phyloP scores from a whole-genome alignment of 2,797 vertebrate genomes.

The Micropoecilia bifurca region DNA sequence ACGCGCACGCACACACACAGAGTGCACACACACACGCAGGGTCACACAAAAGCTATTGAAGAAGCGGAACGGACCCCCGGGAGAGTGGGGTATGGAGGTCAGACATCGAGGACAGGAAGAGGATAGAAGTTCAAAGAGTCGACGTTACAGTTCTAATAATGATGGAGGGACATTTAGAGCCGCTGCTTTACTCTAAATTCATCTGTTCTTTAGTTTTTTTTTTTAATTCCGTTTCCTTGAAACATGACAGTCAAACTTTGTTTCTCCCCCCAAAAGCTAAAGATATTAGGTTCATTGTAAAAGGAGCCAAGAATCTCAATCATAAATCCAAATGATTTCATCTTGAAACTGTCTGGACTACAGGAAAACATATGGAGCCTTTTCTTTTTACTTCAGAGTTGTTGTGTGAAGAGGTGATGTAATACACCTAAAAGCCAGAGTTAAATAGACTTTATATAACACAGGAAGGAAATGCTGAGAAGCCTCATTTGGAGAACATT shows the following conservation, averaged over 20 bases:
- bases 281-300: not conserved
- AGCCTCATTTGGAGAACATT: slow-evolving; percentile 10
- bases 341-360: not conserved
- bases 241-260: not conserved
- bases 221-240: not conserved
- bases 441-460: slow-evolving; percentile 24
- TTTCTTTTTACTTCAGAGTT: not conserved
- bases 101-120: slow-evolving; percentile 46
- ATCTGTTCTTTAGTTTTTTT: not conserved
- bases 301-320: not conserved
- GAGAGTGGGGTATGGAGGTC: slow-evolving; percentile 62
- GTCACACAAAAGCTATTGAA: slow-evolving; percentile 41
- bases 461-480: slow-evolving; percentile 22
- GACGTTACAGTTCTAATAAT: slow-evolving; percentile 33
- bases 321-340: not conserved
- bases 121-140: slow-evolving; percentile 34
- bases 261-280: not conserved
- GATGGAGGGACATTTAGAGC: slow-evolving; percentile 8
- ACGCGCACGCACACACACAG: not conserved
- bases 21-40: slow-evolving; percentile 14
- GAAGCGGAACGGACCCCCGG: slow-evolving; percentile 62
- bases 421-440: not conserved
- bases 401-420: not conserved
- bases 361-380: not conserved
- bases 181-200: not conserved